Evolutionary conservation across 2,113 vertebrate genomes (phyloP).

Genomic region (Hyperoodon ampullatus): DNA sequence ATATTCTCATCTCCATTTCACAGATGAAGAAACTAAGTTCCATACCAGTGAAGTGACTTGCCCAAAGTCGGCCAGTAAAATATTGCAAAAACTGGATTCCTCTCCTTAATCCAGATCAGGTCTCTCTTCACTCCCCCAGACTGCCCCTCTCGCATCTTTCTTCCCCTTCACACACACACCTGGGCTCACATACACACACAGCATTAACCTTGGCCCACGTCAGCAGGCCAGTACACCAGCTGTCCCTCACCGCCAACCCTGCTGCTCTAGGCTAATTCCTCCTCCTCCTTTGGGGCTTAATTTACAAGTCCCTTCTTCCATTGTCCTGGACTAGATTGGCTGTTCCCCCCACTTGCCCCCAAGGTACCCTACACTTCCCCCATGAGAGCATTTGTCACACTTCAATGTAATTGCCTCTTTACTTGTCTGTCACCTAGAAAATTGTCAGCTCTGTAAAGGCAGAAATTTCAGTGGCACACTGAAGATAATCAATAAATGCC

Average conservation of each 20-base stretch:
- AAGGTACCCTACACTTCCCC: neutral
- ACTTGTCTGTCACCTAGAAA: neutral
- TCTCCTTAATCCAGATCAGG: neutral
- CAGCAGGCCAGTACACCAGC: neutral
- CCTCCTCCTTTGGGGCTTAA: neutral
- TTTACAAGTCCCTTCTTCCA: neutral
- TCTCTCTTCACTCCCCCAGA: neutral
- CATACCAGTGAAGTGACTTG: neutral
- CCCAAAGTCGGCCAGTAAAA: neutral
- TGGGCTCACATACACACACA: neutral
- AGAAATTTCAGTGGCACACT: neutral
- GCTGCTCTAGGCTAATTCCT: neutral
- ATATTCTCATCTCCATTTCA: neutral
- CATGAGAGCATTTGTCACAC: neutral
- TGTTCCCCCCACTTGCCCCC: neutral
- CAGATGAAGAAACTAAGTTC: conserved; percentile 19
- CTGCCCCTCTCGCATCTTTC: neutral
- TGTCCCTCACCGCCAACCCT: neutral
- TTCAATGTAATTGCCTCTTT: neutral
- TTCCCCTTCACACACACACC: neutral
- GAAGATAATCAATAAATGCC: neutral
- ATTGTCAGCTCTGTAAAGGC: neutral
- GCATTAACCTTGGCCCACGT: neutral
- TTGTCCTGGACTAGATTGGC: neutral
- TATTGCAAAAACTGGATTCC: neutral